Base-by-base conservation (phyloP, 2,888 invertebrate species). In the Acheta domesticus region DNA sequence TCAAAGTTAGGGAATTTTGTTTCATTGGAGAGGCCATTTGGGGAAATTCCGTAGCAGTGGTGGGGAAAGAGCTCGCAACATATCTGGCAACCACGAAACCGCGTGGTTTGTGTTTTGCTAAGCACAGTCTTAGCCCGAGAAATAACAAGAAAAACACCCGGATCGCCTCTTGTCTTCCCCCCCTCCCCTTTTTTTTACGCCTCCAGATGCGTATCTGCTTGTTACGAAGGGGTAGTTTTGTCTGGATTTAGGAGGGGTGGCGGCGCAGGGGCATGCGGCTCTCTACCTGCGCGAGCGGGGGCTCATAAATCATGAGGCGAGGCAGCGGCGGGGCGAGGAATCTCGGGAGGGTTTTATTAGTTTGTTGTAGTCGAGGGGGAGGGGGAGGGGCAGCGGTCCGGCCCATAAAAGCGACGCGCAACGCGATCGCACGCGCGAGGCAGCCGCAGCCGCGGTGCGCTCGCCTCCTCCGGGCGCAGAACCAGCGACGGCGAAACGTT, bases 71-170 rank as follows among this genome's bases (percentile, higher is more conserved):
- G n/a, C n/a, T n/a, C n/a, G n/a, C n/a, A n/a, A n/a, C n/a, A n/a
- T n/a, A n/a, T n/a, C n/a, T n/a, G n/a, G n/a, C n/a, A n/a, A n/a
- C n/a, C n/a, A n/a, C n/a, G n/a, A n/a, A n/a, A n/a, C n/a, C n/a
- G 62, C 62, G n/a, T n/a, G 62, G 62, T 62, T 62, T 62, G 62
- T 62, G 62, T 62, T 62, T 62, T n/a, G 62, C 62, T 62, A 62
- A 62, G 62, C 14, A 62, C 62, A 12, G 62, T 62, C 62, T 62
- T 62, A 62, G 62, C 62, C 62, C n/a, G 36, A 3, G 62, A 62
- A 62, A 62, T 62, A 62, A 62, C 62, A 62, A 62, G 62, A 62
- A n/a, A 62, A 62, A 62, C 62, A 62, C 62, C 62, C 62, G 62
- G 62, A 62, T 62, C n/a, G 62, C n/a, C 62, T 62, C 62, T n/a